A percentile compares a stretch with the other conserved stretches of the same genome.
These are phyloP conservation scores for Caenorhabditis becei DNA, from an alignment of 2,888 invertebrate species.

Conservation along the genomic window DNA sequence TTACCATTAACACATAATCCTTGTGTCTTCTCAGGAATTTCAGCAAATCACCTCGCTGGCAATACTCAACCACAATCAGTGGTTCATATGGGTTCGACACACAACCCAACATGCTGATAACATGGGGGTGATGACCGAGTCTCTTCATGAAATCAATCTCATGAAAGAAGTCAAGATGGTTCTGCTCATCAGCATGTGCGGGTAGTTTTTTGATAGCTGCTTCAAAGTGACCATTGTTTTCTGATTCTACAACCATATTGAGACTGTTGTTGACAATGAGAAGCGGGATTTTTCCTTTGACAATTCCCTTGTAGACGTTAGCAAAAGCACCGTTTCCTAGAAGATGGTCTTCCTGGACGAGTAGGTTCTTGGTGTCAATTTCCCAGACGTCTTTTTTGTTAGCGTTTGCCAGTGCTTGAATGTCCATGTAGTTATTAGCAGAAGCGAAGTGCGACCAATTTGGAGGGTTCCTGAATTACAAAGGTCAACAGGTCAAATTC, in stretches of 20 bases:
- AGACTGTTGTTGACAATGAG: slow-evolving; percentile 58
- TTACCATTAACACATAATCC: slow-evolving; percentile 62
- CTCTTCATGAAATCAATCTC: slow-evolving; percentile 78
- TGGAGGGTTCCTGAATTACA: slow-evolving; percentile 14
- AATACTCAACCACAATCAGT: slow-evolving; percentile 74
- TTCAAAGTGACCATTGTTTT: slow-evolving; percentile 62
- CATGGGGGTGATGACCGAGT: slow-evolving; percentile 73
- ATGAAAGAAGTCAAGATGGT: slow-evolving; percentile 72
- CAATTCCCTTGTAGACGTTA: slow-evolving; percentile 71
- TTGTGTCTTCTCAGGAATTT: slow-evolving; percentile 67
- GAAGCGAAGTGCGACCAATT: slow-evolving; percentile 53
- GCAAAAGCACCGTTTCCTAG: slow-evolving; percentile 77
- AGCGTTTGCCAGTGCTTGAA: slow-evolving; percentile 60
- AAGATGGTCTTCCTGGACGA: slow-evolving; percentile 70
- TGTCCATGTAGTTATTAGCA: slow-evolving; percentile 70
- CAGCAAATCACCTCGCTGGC: slow-evolving; percentile 74
- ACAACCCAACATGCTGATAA: slow-evolving; percentile 75
- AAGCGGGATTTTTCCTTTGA: slow-evolving; percentile 71
- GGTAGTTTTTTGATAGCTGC: slow-evolving; percentile 76
- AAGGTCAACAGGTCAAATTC: neutral
- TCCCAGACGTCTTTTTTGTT: slow-evolving; percentile 73
- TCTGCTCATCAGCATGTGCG: slow-evolving; percentile 72
- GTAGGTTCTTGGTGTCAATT: slow-evolving; percentile 65
- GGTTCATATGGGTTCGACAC: slow-evolving; percentile 71
- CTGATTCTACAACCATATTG: slow-evolving; percentile 56